phyloP scores from a whole-genome alignment of 2,797 vertebrate genomes.

The Eulemur rubriventer region DNA sequence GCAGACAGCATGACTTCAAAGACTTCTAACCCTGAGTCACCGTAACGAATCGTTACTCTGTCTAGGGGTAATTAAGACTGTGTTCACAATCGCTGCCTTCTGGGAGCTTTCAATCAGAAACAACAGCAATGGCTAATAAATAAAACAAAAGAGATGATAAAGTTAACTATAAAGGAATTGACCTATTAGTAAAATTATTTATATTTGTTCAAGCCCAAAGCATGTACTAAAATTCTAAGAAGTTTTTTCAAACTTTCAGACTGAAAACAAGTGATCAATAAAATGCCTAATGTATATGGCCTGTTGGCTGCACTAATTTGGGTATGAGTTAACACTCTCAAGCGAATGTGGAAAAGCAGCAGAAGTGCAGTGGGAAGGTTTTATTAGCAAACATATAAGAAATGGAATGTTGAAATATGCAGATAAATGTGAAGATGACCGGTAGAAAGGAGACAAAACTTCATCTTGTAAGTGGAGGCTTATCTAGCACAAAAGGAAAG shows the following conservation, averaged over 20 bases:
- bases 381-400: background rate
- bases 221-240: constrained; percentile 17
- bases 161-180: background rate
- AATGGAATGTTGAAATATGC: background rate
- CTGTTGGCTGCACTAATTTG: background rate
- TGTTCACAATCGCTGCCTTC: background rate
- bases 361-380: background rate
- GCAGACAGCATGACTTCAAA: background rate
- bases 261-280: background rate
- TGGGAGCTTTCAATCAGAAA: background rate
- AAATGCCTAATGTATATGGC: background rate
- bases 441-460: background rate
- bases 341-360: background rate
- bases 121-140: background rate
- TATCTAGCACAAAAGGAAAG: background rate
- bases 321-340: background rate
- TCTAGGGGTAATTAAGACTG: background rate
- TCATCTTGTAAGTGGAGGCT: background rate
- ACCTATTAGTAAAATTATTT: background rate
- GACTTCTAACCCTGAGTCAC: background rate
- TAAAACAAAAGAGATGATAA: background rate
- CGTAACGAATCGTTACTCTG: background rate
- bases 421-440: background rate
- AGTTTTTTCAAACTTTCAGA: background rate
- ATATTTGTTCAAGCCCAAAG: background rate